These are phyloP conservation scores for Spicauda simplicius DNA, from an alignment of 2,888 invertebrate species.

Conservation along the genomic window DNA sequence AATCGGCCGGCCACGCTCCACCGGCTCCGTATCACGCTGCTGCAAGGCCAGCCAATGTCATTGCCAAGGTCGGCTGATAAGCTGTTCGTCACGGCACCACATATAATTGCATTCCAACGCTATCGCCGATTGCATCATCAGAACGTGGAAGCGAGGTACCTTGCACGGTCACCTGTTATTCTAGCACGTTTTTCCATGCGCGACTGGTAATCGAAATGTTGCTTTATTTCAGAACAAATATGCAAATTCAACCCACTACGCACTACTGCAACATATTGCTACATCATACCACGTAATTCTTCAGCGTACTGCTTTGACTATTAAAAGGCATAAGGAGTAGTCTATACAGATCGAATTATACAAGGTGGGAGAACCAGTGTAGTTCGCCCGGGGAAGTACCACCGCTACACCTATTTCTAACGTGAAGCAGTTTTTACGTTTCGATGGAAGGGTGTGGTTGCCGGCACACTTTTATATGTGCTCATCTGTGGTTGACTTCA, in stretches of 20 bases:
- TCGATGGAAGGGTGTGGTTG: too few species aligned
- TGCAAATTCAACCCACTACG: neutral
- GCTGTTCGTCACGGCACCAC: slow-evolving; percentile 70
- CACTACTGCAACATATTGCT: too few species aligned
- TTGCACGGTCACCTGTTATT: slow-evolving; percentile 10
- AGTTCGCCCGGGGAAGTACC: too few species aligned
- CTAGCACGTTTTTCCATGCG: slow-evolving; percentile 14
- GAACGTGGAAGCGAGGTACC: slow-evolving; percentile 58
- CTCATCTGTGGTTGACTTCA: too few species aligned
- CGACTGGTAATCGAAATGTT: neutral
- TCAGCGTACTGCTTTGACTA: too few species aligned
- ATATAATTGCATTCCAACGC: slow-evolving; percentile 78
- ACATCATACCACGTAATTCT: too few species aligned
- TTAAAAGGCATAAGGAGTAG: too few species aligned
- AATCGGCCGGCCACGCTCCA: slow-evolving; percentile 18
- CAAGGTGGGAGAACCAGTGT: too few species aligned
- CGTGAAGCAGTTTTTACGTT: too few species aligned
- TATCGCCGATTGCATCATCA: slow-evolving; percentile 72
- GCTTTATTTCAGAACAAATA: neutral
- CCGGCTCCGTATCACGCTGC: slow-evolving; percentile 40
- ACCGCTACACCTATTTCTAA: too few species aligned
- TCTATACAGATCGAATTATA: too few species aligned
- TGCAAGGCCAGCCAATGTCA: slow-evolving; percentile 64
- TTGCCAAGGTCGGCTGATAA: slow-evolving; percentile 78
- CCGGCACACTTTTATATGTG: too few species aligned